Evolutionary conservation across 2,888 invertebrate species (phyloP).

Genomic region (Cancer borealis): DNA sequence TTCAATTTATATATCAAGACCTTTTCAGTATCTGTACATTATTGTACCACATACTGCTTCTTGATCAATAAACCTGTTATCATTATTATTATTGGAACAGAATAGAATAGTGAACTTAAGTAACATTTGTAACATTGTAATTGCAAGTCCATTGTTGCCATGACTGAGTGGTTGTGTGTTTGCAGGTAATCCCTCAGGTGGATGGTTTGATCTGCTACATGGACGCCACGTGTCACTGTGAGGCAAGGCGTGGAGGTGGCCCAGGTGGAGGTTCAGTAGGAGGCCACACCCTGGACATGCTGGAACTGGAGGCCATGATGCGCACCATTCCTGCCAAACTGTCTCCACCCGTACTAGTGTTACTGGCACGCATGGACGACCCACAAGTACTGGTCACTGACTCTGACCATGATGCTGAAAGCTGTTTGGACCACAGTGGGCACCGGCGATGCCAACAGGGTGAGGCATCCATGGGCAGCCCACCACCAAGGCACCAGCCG

Average conservation of each 20-base stretch:
- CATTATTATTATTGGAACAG: too few relatives aligned
- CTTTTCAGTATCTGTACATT: too few relatives aligned
- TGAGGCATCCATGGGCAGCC: background rate
- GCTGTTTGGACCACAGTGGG: background rate
- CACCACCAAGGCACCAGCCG: conserved; percentile 59
- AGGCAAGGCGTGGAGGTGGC: conserved; percentile 5
- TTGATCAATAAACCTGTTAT: too few relatives aligned
- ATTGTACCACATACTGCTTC: too few relatives aligned
- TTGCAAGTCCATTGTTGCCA: background rate
- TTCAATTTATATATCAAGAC: too few relatives aligned
- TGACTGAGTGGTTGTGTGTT: background rate
- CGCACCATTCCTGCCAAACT: conserved; percentile 70
- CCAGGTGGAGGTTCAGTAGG: background rate
- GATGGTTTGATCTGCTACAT: conserved; percentile 75
- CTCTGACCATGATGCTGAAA: conserved; percentile 54
- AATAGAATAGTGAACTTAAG: too few relatives aligned
- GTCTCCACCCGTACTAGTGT: conserved; percentile 67
- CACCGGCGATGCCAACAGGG: background rate
- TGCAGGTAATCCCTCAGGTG: conserved; percentile 74
- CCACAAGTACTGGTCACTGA: conserved; percentile 53
- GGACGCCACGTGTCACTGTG: conserved; percentile 74
- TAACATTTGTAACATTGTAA: background rate
- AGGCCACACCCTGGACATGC: conserved; percentile 62
- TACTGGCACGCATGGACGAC: conserved; percentile 64
- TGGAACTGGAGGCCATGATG: conserved; percentile 74